Evolutionary conservation across 2,113 vertebrate genomes (phyloP).

Genomic region (Anolis carolinensis): DNA sequence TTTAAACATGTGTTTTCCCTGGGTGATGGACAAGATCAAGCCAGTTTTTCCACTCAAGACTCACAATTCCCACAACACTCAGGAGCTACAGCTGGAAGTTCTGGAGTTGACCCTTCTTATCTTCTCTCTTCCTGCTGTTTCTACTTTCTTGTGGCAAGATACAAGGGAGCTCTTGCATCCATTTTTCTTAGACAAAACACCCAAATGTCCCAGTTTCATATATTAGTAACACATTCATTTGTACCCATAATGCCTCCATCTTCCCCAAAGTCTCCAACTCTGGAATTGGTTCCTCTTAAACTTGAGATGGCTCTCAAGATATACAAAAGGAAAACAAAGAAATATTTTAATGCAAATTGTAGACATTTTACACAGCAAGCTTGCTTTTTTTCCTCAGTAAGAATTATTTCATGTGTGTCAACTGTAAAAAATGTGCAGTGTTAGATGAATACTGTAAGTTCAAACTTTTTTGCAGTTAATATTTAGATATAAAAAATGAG

Average conservation of each 20-base stretch:
- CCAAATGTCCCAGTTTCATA: neutral
- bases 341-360: neutral
- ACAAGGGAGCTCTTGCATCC: neutral
- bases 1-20: constrained; percentile 46
- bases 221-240: neutral
- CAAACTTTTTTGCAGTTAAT: neutral
- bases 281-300: neutral
- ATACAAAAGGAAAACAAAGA: neutral
- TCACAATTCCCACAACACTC: neutral
- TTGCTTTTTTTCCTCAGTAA: neutral
- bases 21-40: neutral
- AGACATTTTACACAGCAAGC: neutral
- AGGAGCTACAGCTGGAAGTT: neutral
- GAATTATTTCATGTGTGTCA: neutral
- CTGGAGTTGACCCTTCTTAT: neutral
- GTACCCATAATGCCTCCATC: neutral
- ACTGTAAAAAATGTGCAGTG: too few species aligned
- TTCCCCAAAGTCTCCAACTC: neutral
- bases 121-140: neutral
- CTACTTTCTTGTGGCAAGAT: neutral
- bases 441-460: too few species aligned
- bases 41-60: neutral
- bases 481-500: neutral
- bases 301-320: neutral
- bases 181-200: neutral